A percentile compares a stretch with the other conserved stretches of the same genome.
Conservation (phyloP, 2,113 vertebrate genomes). For the Oriolus oriolus region DNA sequence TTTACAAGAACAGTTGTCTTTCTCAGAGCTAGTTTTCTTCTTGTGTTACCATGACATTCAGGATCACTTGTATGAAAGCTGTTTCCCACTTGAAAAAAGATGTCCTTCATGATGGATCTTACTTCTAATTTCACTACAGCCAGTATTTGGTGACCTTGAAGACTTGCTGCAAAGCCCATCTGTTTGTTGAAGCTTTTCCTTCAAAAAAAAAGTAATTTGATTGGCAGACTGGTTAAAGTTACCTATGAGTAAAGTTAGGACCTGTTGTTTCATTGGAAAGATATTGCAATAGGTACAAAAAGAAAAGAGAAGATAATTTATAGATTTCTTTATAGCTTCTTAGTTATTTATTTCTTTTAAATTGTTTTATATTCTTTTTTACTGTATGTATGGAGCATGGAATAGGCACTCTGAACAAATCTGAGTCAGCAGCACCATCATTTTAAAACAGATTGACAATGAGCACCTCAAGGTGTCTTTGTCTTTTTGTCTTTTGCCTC, state of each 20-base stretch:
- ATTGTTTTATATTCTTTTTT: not conserved
- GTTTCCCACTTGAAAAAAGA: not conserved
- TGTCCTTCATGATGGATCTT: conserved; percentile 3
- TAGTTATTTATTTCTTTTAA: not conserved
- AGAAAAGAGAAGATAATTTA: not conserved
- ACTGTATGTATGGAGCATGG: not conserved
- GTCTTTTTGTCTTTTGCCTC: not conserved
- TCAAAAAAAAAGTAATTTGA: not conserved
- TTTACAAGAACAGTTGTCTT: not conserved
- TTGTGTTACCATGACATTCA: conserved; percentile 18
- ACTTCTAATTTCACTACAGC: conserved; percentile 16
- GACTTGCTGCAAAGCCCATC: conserved; percentile 8
- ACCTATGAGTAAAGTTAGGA: not conserved
- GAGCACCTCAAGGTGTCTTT: not conserved
- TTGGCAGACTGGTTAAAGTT: not conserved
- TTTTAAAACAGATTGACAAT: not conserved
- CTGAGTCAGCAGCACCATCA: not conserved
- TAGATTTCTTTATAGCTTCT: not conserved
- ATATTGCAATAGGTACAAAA: not conserved
- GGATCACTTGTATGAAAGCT: conserved; percentile 9
- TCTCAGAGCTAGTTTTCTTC: not conserved
- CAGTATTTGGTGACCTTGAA: conserved; percentile 20
- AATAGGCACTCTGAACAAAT: not conserved
- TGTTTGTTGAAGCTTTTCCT: not conserved
- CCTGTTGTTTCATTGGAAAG: not conserved